Base-by-base conservation (phyloP, 2,113 vertebrate species). In the Lonchura striata region DNA sequence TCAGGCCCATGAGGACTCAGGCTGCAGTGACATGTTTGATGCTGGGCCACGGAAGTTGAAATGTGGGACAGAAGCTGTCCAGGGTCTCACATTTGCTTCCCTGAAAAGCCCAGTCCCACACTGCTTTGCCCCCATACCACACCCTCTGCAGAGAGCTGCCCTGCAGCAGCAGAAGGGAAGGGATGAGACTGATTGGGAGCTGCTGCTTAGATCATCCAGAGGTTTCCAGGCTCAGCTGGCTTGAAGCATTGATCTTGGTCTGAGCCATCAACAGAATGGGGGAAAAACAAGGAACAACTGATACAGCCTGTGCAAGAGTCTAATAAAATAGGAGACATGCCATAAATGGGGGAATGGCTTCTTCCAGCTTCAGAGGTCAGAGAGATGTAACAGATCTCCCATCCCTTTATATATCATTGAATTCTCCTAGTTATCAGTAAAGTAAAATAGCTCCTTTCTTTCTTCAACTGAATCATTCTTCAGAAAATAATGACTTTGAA, bases 1-100 rank as follows among this genome's bases (percentile, higher is more conserved):
- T 95, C 91, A 95, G 96, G 85, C 82, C 96, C 22, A 49, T 90
- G 95, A 94, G 86, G 93, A 94, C 92, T 96, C 82, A 60, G 92
- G 65, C 95, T 97, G 92, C 93, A 92, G 78, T 3, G 88, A 95
- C 96, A 94, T 91, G 85, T 96, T 96, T 97, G 95, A 96, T 96
- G 94, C 96, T 2, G 37, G 88, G 71, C 79, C 3, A 3, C 3
- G 6, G 87, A 92, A 95, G 90, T 94, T 92, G 95, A 97, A 96
- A 92, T 49, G 53, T 2, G 15, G 96, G 95, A 76, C 92, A 96
- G 90, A 90, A 95, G 77, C 82, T 91, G 86, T 39, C 15, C 1
- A 12, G 52, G 65, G 41, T 95, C 94, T 77, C 5, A 7, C 3
- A 2, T 85, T 92, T 5, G 4, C 66, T 91, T 94, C 75, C 72